phyloP scores from a whole-genome alignment of 2,888 invertebrate genomes.

The Dryococelus australis region DNA sequence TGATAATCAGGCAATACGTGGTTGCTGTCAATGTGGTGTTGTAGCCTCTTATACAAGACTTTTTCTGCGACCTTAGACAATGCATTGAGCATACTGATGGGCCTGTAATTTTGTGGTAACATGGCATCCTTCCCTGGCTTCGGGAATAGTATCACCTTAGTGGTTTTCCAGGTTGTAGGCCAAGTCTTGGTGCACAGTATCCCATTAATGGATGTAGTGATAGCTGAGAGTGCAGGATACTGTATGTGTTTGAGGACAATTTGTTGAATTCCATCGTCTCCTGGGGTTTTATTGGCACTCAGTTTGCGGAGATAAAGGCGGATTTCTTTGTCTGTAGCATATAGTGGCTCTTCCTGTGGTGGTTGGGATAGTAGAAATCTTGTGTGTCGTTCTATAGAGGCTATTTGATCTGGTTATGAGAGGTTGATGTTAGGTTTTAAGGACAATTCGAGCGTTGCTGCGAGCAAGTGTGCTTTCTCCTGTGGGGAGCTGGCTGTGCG shows the following conservation, averaged over 20 bases:
- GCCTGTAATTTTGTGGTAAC: too few species aligned
- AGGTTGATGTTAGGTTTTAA: too few species aligned
- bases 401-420: too few species aligned
- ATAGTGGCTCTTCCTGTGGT: too few species aligned
- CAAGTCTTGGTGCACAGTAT: neutral
- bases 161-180: constrained; percentile 47
- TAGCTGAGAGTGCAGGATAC: constrained; percentile 39
- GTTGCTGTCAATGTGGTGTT: constrained; percentile 39
- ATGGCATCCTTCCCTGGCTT: too few species aligned
- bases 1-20: constrained; percentile 28
- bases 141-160: too few species aligned
- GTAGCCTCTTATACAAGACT: constrained; percentile 41
- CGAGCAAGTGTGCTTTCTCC: too few species aligned
- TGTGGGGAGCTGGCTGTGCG: too few species aligned
- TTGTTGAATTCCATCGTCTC: constrained; percentile 32
- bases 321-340: neutral
- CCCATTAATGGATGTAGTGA: neutral
- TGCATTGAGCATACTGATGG: too few species aligned
- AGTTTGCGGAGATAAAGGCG: neutral
- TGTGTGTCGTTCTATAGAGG: too few species aligned
- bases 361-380: too few species aligned
- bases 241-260: constrained; percentile 43
- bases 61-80: neutral
- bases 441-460: too few species aligned
- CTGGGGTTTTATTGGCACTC: neutral